These are phyloP conservation scores for Coturnix japonica DNA, from an alignment of 2,113 vertebrate genomes.

Conservation along the genomic window DNA sequence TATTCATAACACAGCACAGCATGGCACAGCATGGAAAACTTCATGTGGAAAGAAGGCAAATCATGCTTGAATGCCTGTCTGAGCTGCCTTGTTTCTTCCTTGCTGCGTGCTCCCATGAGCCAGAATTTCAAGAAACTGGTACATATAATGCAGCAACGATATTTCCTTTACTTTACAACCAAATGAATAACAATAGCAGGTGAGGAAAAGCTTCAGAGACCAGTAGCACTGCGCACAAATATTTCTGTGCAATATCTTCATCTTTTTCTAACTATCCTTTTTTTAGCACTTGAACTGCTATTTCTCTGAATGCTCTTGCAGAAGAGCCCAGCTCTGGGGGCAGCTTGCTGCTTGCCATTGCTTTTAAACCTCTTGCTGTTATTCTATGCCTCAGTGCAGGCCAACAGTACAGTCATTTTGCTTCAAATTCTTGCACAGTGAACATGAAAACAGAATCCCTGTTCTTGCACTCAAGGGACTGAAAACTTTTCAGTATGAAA, in stretches of 20 bases:
- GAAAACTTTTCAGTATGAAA: neutral
- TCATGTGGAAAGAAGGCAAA: neutral
- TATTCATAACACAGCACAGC: neutral
- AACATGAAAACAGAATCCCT: neutral
- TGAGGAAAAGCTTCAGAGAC: constrained; percentile 14
- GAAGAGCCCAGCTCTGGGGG: neutral
- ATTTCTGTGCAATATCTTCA: neutral
- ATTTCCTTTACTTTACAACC: neutral
- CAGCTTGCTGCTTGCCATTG: constrained; percentile 3
- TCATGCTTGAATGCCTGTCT: neutral
- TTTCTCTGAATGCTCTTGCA: neutral
- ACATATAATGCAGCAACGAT: neutral
- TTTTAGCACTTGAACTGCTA: neutral
- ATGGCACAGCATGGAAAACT: neutral
- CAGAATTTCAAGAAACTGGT: neutral
- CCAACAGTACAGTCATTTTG: constrained; percentile 22
- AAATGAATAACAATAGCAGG: neutral
- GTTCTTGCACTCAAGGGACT: neutral
- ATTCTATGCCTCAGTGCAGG: neutral
- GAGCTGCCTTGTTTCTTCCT: neutral
- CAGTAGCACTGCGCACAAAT: neutral
- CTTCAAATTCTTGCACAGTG: constrained; percentile 14
- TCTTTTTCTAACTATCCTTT: neutral
- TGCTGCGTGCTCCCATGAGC: rapidly evolving
- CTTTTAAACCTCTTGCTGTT: constrained; percentile 38